Base-by-base conservation (phyloP, 2,888 invertebrate species). In the Ectropis crepuscularia region DNA sequence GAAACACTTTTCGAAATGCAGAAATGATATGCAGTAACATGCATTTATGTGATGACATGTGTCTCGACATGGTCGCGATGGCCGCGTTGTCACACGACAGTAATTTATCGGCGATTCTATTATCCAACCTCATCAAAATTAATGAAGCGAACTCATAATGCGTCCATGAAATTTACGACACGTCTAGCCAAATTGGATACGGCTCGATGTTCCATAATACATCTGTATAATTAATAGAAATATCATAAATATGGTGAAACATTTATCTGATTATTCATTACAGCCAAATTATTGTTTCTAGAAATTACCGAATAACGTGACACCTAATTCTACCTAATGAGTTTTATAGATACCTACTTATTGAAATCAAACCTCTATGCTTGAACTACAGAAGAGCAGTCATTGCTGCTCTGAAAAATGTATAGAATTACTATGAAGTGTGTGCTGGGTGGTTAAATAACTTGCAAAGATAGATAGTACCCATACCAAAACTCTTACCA, bases 111-210 rank as follows among this genome's bases (percentile, higher is more conserved):
- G 45, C 49, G 45, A 61, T 50, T 50, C 38, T 61, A 51, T 51
- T 53, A 57, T 57, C 8, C 55, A 54, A 61, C 39, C 38, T 57
- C 50, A 61, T 55, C 50, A 51, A 57, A 50, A 55, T 55, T 61
- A 61, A 61, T 46, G 55, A 55, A 61, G 38, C 28, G 12, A 39
- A 61, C 39, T 47, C 48, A 60, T 53, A 48, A 46, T 47, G 51
- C 16, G 46, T 47, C 38, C 55, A 38, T 39, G 28, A 53, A 11
- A 54, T 55, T 55, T 47, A 55, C 46, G 54, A 55, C 28, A 6
- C 7, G 47, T 16, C 47, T 46, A 11, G 46, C 39, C 55, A 39
- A 12, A 38, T 45, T 39, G 7, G 47, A 47, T 28, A 7, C 41
- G 28, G 41, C 10, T 39, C 41, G 28, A 53, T 42, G 16, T 6